Percentiles rank a stretch among this genome's conserved stretches.
Conservation (phyloP, 2,888 invertebrate species). For the Amphipoea lucens region DNA sequence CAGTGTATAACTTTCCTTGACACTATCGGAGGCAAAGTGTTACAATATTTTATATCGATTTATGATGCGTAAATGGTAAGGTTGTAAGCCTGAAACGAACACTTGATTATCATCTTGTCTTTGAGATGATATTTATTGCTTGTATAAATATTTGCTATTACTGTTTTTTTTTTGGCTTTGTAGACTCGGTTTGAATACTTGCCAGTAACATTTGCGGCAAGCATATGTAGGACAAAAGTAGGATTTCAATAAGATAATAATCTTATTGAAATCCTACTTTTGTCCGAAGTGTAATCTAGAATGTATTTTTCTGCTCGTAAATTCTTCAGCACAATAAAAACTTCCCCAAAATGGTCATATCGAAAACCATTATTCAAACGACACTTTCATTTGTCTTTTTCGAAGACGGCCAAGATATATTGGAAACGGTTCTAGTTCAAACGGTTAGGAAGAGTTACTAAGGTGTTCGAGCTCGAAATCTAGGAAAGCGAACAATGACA, state of each 20-base stretch:
- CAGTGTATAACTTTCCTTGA: constrained; percentile 32
- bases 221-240: too few species aligned
- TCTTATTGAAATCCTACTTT: background rate
- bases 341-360: constrained; percentile 44
- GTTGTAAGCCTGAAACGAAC: constrained; percentile 18
- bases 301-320: constrained; percentile 15
- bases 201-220: background rate
- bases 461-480: constrained; percentile 65
- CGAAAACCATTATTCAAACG: constrained; percentile 61
- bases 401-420: constrained; percentile 61
- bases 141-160: background rate
- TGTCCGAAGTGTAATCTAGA: background rate
- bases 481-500: constrained; percentile 62
- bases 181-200: background rate
- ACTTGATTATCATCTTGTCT: constrained; percentile 27
- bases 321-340: constrained; percentile 33
- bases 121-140: background rate
- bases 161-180: background rate
- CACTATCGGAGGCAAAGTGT: constrained; percentile 34
- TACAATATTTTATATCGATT: constrained; percentile 39
- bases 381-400: constrained; percentile 61
- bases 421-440: constrained; percentile 65
- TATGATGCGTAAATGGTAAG: constrained; percentile 16
- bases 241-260: too few species aligned
- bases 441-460: constrained; percentile 62